Conservation (phyloP, 2,888 invertebrate genomes). For the Morpho deidamia region DNA sequence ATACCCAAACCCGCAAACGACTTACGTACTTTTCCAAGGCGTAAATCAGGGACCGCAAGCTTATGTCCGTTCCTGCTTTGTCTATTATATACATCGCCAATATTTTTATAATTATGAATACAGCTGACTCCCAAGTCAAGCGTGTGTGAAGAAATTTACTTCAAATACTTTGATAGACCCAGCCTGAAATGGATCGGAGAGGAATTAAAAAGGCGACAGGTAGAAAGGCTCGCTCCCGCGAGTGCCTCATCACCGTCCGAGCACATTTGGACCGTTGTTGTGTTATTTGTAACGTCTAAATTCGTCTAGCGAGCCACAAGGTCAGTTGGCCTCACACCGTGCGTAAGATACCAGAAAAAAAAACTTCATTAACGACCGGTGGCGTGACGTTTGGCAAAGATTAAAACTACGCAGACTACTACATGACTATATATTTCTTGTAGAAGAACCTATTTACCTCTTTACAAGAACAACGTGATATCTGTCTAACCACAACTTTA, state of each 20-base stretch:
- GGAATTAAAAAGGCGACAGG: slow-evolving; percentile 5
- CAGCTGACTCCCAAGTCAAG: no score
- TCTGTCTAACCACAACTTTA: no score
- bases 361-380: slow-evolving; percentile 60
- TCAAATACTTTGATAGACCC: no score
- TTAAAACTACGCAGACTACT: not conserved
- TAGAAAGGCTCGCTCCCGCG: slow-evolving; percentile 17
- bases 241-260: slow-evolving; percentile 44
- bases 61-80: no score
- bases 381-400: slow-evolving; percentile 41
- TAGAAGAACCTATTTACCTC: no score
- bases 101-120: no score
- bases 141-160: no score
- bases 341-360: slow-evolving; percentile 59
- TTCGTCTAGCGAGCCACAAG: slow-evolving; percentile 49
- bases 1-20: no score
- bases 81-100: no score
- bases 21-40: no score
- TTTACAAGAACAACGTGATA: no score
- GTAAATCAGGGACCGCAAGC: no score
- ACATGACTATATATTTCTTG: not conserved
- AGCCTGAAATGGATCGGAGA: not conserved
- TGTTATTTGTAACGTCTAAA: slow-evolving; percentile 42
- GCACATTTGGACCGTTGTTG: slow-evolving; percentile 25
- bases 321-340: slow-evolving; percentile 48